These are phyloP conservation scores for Calcarius lapponicus DNA, from an alignment of 2,797 vertebrate genomes.

Conservation along the genomic window DNA sequence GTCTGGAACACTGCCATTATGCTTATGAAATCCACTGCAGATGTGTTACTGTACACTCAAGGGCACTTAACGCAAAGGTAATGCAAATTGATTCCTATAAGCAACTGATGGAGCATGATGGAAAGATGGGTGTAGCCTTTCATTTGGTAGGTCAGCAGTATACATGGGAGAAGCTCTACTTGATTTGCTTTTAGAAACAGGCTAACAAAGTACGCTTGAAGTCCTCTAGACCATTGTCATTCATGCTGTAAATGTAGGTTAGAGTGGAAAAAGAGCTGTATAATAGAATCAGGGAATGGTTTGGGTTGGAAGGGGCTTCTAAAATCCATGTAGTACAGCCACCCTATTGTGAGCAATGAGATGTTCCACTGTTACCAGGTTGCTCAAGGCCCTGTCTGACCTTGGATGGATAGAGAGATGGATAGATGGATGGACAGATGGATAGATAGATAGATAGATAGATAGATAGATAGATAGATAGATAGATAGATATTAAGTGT, in stretches of 20 bases:
- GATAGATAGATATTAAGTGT: background rate
- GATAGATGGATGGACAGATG: too few species aligned
- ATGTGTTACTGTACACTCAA: constrained; percentile 53
- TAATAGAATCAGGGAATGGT: background rate
- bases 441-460: background rate
- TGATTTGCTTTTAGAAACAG: constrained; percentile 51
- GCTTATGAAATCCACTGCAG: constrained; percentile 19
- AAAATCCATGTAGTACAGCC: background rate
- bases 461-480: background rate
- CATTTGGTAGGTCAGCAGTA: constrained; percentile 29
- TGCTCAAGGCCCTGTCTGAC: background rate
- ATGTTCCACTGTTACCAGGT: background rate
- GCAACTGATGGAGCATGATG: constrained; percentile 45
- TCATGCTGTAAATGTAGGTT: background rate
- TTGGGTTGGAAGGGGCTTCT: background rate
- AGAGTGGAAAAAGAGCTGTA: background rate
- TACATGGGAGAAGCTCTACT: background rate
- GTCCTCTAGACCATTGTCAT: background rate
- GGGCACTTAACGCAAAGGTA: constrained; percentile 45
- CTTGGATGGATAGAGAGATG: background rate
- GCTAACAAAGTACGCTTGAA: background rate
- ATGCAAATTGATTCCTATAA: constrained; percentile 62
- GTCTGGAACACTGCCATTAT: background rate
- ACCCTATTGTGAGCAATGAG: background rate
- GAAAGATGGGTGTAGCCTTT: constrained; percentile 63